Base-by-base conservation (phyloP, 2,113 vertebrate genomes). In the Ascaphus truei region DNA sequence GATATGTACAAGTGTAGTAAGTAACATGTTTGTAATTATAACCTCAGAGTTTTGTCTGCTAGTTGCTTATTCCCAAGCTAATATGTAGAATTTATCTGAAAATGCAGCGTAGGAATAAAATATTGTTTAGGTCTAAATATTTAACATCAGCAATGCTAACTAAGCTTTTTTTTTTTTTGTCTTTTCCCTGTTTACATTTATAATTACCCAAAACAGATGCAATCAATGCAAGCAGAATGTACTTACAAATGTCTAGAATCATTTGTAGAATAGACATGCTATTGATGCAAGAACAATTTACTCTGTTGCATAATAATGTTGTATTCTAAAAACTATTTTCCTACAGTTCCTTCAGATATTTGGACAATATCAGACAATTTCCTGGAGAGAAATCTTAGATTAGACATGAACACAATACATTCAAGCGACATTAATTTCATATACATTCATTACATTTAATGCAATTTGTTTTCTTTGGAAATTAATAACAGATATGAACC, bases 151-250 rank as follows among this genome's bases (percentile, higher is more conserved):
- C 30, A 45, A 1, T 9, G 34, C 0, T 25, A 67, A 34, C n/a
- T 43, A 1, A 29, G 9, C 37, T 73, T 59, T 39, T 34, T 1
- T 73, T 59, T 39, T 34, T 1, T 79, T 77, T 77, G 55, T 12
- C 61, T 67, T 68, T 25, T 18, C 11, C 1, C 75, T 27, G 39
- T 56, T 71, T 74, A 53, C 58, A 30, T 65, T 52, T 72, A 34
- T 47, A 79, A 60, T 74, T 50, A 67, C 15, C 50, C 64, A 23
- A 7, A 2, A 48, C 1, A n/a, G 1, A 69, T 77, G 39, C 30
- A 33, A 11, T 73, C 73, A 51, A 22, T 71, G 25, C 1, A 18
- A 60, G 2, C 9, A 72, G 11, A 30, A 68, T 15, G 16, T 31
- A 56, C 51, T 64, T 52, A 31, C 52, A 55, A 6, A 39, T 61